phyloP scores from a whole-genome alignment of 92 coral and sea anemone species.

The Diadumene lineata region DNA sequence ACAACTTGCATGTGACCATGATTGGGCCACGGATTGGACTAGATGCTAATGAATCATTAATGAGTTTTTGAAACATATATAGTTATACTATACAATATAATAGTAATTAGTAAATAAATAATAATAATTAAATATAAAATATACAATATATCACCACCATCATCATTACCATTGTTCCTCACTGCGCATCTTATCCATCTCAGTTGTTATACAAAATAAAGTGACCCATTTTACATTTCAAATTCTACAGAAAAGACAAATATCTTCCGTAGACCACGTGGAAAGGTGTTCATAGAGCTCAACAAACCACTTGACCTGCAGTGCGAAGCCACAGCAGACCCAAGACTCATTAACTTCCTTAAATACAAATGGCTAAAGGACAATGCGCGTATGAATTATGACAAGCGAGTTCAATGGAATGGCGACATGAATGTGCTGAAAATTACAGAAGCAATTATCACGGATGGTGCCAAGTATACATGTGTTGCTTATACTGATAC shows the following conservation, averaged over 20 bases:
- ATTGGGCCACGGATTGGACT: too few relatives aligned
- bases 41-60: too few relatives aligned
- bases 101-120: too few relatives aligned
- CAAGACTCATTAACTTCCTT: slow-evolving; percentile 15
- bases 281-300: slow-evolving; percentile 15
- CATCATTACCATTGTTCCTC: too few relatives aligned
- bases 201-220: too few relatives aligned
- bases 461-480: slow-evolving; percentile 77
- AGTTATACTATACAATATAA: too few relatives aligned
- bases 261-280: slow-evolving; percentile 33
- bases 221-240: too few relatives aligned
- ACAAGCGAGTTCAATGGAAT: slow-evolving; percentile 44
- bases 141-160: too few relatives aligned
- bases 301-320: slow-evolving; percentile 53
- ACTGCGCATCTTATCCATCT: too few relatives aligned
- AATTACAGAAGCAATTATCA: slow-evolving; percentile 33
- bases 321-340: slow-evolving; percentile 57
- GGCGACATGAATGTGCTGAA: slow-evolving; percentile 38
- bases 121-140: too few relatives aligned
- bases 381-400: slow-evolving; percentile 30
- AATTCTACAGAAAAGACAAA: slow-evolving; percentile 64
- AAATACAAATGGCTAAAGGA: slow-evolving; percentile 67
- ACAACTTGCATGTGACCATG: too few relatives aligned
- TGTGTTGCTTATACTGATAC: slow-evolving; percentile 83
- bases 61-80: too few relatives aligned